Evolutionary conservation across 2,113 vertebrate species (phyloP).

Genomic region (Colossoma macropomum): DNA sequence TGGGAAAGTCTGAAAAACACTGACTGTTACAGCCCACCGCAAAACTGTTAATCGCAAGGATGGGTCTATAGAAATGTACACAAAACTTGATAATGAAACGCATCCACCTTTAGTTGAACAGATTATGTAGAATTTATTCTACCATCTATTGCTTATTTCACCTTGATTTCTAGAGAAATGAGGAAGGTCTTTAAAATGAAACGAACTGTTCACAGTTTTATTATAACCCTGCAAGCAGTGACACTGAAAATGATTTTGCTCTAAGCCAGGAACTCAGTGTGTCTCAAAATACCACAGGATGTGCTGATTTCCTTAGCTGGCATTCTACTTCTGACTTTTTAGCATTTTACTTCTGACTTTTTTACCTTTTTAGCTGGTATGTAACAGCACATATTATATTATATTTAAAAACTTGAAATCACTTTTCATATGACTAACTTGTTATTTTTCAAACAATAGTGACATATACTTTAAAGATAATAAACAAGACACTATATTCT

Average conservation of each 20-base stretch:
- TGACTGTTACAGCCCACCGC: neutral
- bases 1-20: neutral
- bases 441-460: too few relatives aligned
- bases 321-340: too few relatives aligned
- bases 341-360: too few relatives aligned
- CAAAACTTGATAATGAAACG: constrained; percentile 14
- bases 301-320: too few relatives aligned
- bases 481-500: too few relatives aligned
- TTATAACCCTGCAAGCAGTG: neutral
- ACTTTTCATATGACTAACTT: too few relatives aligned
- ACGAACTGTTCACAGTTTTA: neutral
- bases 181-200: too few relatives aligned
- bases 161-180: neutral
- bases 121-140: neutral
- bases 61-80: constrained; percentile 11
- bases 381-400: too few relatives aligned
- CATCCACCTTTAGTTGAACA: too few relatives aligned
- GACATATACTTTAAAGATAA: too few relatives aligned
- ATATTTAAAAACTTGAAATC: too few relatives aligned
- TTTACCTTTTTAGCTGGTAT: too few relatives aligned
- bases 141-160: constrained; percentile 26
- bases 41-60: constrained; percentile 10
- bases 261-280: neutral
- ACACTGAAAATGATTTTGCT: neutral
- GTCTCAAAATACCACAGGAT: neutral